Evolutionary conservation across 2,113 vertebrate genomes (phyloP), one percentile per base, ranked within the genome.

Genomic region (Deroptyus accipitrinus): DNA sequence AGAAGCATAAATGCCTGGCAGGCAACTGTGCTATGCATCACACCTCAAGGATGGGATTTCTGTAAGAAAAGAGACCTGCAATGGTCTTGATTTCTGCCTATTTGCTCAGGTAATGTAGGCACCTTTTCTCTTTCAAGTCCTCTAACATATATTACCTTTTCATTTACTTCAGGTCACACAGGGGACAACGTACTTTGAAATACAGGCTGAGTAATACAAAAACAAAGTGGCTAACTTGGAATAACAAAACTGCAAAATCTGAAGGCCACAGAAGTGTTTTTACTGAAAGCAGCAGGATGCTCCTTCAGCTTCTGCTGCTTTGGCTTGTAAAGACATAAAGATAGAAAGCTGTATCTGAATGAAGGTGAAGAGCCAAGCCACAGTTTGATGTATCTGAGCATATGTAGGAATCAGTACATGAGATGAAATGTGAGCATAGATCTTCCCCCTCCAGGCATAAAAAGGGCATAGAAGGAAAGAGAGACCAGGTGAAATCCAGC

Each of bases 281-380:
- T n/a, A 66, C 25, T 86, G 55, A 70, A 66, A 87, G 9, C 16
- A 54, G 10, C 11, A 79, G 28, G 23, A 31, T 16, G 3, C 12
- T 31, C 11, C 42, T 82, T 49, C 77, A 74, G n/a, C n/a, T 82
- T 59, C 85, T 61, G 17, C 27, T 81, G 20, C 48, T 85, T 25
- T 39, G 42, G 39, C 30, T 76, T 46, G 4, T 44, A 44, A 76
- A 24, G 41, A 3, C 14, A 11, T 16, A 35, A 59, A 88, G 31
- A 3, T 19, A 24, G 27, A 13, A 57, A 81, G 9, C 6, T 83
- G 61, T 33, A 72, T 42, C 17, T 48, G 48, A 70, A 76, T 49
- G 25, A 52, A 2, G 1, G 10, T 13, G 24, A 39, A 63, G 61
- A 88, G 18, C 25, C 44, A 64, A 81, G 67, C 13, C 0, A 0